phyloP scores from a whole-genome alignment of 2,797 vertebrate genomes.

The Hydrolagus colliei region DNA sequence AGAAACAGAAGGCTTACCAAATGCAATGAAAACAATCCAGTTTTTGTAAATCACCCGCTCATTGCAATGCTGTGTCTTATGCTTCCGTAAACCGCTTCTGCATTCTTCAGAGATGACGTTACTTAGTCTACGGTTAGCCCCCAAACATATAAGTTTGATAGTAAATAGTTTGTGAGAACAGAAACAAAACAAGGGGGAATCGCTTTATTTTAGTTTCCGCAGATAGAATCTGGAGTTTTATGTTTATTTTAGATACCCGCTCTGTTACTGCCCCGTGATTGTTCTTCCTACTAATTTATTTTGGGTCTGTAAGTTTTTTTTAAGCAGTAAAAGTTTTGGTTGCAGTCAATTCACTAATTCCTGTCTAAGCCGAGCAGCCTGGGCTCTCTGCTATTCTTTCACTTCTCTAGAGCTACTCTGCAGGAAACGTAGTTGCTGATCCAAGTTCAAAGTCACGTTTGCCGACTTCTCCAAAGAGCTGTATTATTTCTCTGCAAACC shows the following conservation, averaged over 20 bases:
- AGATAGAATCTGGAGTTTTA: neutral
- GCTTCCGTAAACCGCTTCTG: neutral
- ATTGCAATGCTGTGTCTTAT: neutral
- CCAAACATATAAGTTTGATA: neutral
- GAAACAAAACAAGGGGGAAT: neutral
- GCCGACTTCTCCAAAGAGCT: constrained; percentile 71
- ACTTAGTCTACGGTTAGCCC: neutral
- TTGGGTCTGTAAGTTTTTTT: constrained; percentile 35
- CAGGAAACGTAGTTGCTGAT: constrained; percentile 86
- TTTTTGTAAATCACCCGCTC: constrained; percentile 10
- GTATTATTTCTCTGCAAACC: constrained; percentile 79
- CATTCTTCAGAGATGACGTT: constrained; percentile 5
- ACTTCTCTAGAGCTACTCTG: constrained; percentile 67
- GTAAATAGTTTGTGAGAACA: neutral
- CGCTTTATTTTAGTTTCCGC: neutral
- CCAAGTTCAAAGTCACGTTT: constrained; percentile 98
- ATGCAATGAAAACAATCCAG: neutral
- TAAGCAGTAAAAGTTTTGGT: constrained; percentile 34
- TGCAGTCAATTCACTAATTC: constrained; percentile 41
- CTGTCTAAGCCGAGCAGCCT: constrained; percentile 44
- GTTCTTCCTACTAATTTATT: constrained; percentile 29
- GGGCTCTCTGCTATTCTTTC: constrained; percentile 49
- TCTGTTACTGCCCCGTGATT: neutral
- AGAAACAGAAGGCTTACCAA: neutral
- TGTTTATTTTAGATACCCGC: neutral